Conservation (phyloP, 2,888 invertebrate genomes). For the Galeruca laticollis region DNA sequence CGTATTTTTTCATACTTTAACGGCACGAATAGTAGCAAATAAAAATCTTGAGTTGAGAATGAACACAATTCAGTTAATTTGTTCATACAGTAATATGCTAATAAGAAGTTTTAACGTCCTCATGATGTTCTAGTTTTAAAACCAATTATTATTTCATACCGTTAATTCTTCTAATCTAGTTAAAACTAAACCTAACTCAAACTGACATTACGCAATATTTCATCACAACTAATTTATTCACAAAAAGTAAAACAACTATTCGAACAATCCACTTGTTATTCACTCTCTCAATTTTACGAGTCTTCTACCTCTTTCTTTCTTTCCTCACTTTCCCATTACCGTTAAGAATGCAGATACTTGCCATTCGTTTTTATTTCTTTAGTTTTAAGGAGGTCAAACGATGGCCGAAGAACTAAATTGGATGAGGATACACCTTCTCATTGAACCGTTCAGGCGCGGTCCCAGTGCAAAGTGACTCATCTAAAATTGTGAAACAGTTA, state of each 20-base stretch:
- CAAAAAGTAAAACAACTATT: constrained; percentile 8
- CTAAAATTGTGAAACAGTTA: neutral
- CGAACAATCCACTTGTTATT: constrained; percentile 7
- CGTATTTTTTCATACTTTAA: too few species aligned
- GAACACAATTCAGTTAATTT: too few species aligned
- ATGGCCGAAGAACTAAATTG: constrained; percentile 27
- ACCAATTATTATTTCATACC: neutral
- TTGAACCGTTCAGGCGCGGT: neutral
- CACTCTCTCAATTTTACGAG: neutral
- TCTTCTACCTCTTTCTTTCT: constrained; percentile 20
- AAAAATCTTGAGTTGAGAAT: too few species aligned
- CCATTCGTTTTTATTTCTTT: constrained; percentile 31
- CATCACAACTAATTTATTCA: neutral
- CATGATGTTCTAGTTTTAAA: too few species aligned
- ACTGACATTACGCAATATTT: neutral
- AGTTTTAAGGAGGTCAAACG: constrained; percentile 30
- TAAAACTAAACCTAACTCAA: neutral
- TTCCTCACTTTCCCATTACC: constrained; percentile 28
- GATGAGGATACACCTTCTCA: constrained; percentile 14
- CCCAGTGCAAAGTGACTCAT: neutral
- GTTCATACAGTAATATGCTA: too few species aligned
- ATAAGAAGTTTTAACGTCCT: too few species aligned
- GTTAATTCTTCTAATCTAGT: neutral
- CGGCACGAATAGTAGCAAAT: too few species aligned
- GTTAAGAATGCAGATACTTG: constrained; percentile 29